phyloP scores from a whole-genome alignment of 37 sponge, comb jelly and placozoan species.

The Eunapius fragilis region DNA sequence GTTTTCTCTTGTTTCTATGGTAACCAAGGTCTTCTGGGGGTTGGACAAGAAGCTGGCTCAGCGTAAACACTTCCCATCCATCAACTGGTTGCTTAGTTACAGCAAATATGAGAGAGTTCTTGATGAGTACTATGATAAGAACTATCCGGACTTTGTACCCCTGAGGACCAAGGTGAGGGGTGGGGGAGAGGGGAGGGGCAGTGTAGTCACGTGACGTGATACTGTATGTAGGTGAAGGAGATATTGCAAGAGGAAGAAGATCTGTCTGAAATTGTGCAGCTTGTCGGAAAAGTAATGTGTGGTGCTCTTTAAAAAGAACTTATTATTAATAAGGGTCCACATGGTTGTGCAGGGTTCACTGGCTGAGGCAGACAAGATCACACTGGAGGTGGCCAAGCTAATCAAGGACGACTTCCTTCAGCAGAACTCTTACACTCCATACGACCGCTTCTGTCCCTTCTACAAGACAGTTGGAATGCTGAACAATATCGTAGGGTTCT shows the following conservation, averaged over 20 bases:
- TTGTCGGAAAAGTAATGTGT: slow-evolving; percentile 88
- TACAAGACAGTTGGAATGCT: slow-evolving; percentile 99
- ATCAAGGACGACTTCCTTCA: slow-evolving; percentile 99
- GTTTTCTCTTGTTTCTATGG: too few relatives aligned
- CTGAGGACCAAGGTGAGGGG: slow-evolving; percentile 77
- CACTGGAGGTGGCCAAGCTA: slow-evolving; percentile 93
- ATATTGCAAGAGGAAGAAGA: slow-evolving; percentile 98
- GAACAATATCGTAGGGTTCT: slow-evolving; percentile 92
- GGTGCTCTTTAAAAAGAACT: background rate
- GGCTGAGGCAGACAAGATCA: slow-evolving; percentile 97
- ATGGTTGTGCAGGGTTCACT: slow-evolving; percentile 90
- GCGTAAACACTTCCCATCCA: slow-evolving; percentile 95
- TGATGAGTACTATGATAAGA: slow-evolving; percentile 97
- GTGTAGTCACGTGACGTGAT: too few relatives aligned
- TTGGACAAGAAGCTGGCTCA: slow-evolving; percentile 99
- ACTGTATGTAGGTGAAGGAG: slow-evolving; percentile 79
- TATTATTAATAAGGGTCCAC: too few relatives aligned
- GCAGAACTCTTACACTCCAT: slow-evolving; percentile 95
- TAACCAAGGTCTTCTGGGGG: slow-evolving; percentile 93
- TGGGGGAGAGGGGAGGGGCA: background rate
- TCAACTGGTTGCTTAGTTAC: slow-evolving; percentile 97
- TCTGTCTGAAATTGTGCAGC: slow-evolving; percentile 97
- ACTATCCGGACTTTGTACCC: slow-evolving; percentile 91
- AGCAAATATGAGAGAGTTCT: slow-evolving; percentile 92
- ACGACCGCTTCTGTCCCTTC: slow-evolving; percentile 97